Conservation (phyloP, 2,888 invertebrate genomes). For the Spisula solida region DNA sequence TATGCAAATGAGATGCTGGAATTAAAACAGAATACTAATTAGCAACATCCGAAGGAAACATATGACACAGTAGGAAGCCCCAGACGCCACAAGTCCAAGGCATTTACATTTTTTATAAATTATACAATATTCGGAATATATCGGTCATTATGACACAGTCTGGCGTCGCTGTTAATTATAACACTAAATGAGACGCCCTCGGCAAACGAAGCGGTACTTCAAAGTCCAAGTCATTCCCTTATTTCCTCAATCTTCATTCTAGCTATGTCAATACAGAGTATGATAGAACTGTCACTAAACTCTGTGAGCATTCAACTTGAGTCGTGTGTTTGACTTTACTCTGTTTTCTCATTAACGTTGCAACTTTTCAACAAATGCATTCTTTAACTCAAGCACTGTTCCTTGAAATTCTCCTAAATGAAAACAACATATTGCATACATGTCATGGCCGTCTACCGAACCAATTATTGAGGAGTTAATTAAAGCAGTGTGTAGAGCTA, state of each 20-base stretch:
- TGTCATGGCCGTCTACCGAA: no score
- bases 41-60: not conserved
- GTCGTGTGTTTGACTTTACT: not conserved
- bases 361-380: no score
- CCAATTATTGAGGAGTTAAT: no score
- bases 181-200: conserved; percentile 36
- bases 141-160: conserved; percentile 38
- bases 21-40: conserved; percentile 15
- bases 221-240: conserved; percentile 32
- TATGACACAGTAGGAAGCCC: not conserved
- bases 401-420: no score
- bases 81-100: not conserved
- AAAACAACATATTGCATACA: no score
- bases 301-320: not conserved
- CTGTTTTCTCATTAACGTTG: no score
- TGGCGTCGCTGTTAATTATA: conserved; percentile 34
- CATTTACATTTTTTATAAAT: not conserved
- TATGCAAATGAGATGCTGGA: conserved; percentile 8
- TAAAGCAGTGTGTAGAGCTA: no score
- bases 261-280: not conserved
- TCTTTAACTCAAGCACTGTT: no score
- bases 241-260: conserved; percentile 9
- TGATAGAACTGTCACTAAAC: not conserved
- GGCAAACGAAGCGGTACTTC: conserved; percentile 42
- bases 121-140: conserved; percentile 6